Conservation (phyloP, 1,140 invertebrate species). For the Scaptomyza hsui region DNA sequence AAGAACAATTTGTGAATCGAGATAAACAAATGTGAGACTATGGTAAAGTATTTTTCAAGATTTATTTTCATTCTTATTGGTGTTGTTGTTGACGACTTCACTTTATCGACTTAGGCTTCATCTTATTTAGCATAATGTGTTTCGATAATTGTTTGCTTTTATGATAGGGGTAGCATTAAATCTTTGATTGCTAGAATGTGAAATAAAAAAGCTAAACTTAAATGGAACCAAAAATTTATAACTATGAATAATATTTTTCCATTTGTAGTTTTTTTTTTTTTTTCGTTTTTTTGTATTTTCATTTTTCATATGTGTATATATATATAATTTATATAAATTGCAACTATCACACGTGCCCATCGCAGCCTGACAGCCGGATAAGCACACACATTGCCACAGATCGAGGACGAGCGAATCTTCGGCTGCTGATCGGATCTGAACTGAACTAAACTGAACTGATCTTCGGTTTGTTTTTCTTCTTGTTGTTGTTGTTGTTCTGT, state of each 20-base stretch:
- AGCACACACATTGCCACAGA: conserved; percentile 77
- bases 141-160: conserved; percentile 62
- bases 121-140: conserved; percentile 64
- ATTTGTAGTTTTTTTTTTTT: conserved; percentile 37
- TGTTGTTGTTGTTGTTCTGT: too few relatives aligned
- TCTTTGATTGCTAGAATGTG: conserved; percentile 77
- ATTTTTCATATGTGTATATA: conserved; percentile 68
- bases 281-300: conserved; percentile 31
- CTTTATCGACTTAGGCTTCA: conserved; percentile 36
- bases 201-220: conserved; percentile 55
- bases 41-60: conserved; percentile 66
- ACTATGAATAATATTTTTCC: conserved; percentile 61
- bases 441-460: conserved; percentile 42
- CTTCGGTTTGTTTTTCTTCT: too few relatives aligned
- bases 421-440: conserved; percentile 59
- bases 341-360: conserved; percentile 79
- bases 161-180: conserved; percentile 71
- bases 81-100: conserved; percentile 44
- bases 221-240: conserved; percentile 52
- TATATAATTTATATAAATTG: conserved; percentile 79
- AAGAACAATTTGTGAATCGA: conserved; percentile 39
- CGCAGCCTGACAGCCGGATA: conserved; percentile 47
- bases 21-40: conserved; percentile 55
- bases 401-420: conserved; percentile 64
- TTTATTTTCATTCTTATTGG: conserved; percentile 35